phyloP scores from a whole-genome alignment of 1,140 invertebrate species.

The Scaptodrosophila lebanonensis region DNA sequence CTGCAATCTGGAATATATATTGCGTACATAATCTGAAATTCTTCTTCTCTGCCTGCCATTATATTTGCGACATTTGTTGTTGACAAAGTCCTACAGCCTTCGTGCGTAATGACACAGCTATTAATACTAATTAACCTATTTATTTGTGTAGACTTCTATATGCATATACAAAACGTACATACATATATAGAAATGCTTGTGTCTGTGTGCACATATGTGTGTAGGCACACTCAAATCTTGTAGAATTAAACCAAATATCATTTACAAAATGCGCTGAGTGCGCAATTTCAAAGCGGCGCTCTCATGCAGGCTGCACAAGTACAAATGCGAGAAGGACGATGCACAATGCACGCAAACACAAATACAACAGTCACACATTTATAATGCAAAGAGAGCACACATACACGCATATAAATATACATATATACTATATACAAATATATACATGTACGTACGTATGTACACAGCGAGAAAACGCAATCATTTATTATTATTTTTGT shows the following conservation, averaged over 20 bases:
- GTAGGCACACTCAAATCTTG: conserved; percentile 2
- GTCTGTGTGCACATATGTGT: conserved; percentile 4
- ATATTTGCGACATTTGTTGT: too few relatives aligned
- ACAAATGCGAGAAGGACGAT: too few relatives aligned
- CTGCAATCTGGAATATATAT: too few relatives aligned
- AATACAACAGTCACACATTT: conserved; percentile 30
- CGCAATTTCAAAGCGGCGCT: conserved; percentile 58
- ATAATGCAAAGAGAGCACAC: conserved; percentile 25
- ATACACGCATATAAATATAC: not conserved
- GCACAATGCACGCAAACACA: too few relatives aligned
- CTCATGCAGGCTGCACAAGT: conserved; percentile 63
- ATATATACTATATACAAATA: conserved; percentile 5
- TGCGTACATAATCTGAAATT: too few relatives aligned
- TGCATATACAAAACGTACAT: not conserved
- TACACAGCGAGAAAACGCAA: conserved; percentile 41
- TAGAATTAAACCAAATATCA: too few relatives aligned
- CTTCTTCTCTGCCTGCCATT: too few relatives aligned
- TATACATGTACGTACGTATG: conserved; percentile 25
- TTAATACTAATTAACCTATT: conserved; percentile 64
- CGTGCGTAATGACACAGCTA: conserved; percentile 14
- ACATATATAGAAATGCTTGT: conserved; percentile 5
- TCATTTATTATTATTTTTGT: conserved; percentile 75
- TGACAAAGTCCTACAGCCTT: conserved; percentile 1
- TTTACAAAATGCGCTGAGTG: conserved; percentile 44
- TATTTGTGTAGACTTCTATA: conserved; percentile 48